phyloP scores from a whole-genome alignment of 2,797 vertebrate species.

The Enteromius mattozi region DNA sequence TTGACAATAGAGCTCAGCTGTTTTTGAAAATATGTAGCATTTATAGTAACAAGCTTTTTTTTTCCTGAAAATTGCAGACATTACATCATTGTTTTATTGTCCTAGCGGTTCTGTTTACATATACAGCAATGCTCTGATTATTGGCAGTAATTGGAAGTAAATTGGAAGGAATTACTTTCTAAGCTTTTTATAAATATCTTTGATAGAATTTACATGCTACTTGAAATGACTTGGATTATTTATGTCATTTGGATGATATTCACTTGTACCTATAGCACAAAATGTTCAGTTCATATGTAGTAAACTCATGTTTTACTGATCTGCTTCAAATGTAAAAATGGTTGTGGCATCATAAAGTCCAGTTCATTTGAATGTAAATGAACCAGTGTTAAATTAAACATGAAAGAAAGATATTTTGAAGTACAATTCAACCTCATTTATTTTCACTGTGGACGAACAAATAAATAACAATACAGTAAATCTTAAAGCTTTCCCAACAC shows the following conservation, averaged over 20 bases:
- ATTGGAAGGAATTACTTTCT: not conserved
- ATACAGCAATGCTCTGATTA: not conserved
- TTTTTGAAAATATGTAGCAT: not conserved
- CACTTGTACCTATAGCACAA: not conserved
- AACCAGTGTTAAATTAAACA: not conserved
- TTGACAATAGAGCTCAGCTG: not conserved
- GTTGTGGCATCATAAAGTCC: not conserved
- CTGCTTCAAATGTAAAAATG: conserved; percentile 7
- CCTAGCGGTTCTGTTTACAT: not conserved
- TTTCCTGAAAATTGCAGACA: not conserved
- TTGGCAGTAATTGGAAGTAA: not conserved
- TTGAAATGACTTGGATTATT: not conserved
- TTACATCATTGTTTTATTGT: not conserved
- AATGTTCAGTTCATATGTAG: not conserved
- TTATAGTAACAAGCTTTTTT: not conserved
- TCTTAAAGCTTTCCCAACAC: not conserved
- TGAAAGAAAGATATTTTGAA: not conserved
- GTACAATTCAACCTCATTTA: not conserved
- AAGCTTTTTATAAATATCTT: not conserved
- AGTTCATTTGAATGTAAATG: not conserved
- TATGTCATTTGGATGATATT: not conserved
- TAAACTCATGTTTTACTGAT: not conserved
- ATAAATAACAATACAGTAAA: not conserved
- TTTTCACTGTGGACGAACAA: not conserved
- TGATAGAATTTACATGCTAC: not conserved